A percentile compares a stretch with the other conserved stretches of the same genome.
phyloP scores from a whole-genome alignment of 1,140 invertebrate species.

The Andrena cerasifolii region DNA sequence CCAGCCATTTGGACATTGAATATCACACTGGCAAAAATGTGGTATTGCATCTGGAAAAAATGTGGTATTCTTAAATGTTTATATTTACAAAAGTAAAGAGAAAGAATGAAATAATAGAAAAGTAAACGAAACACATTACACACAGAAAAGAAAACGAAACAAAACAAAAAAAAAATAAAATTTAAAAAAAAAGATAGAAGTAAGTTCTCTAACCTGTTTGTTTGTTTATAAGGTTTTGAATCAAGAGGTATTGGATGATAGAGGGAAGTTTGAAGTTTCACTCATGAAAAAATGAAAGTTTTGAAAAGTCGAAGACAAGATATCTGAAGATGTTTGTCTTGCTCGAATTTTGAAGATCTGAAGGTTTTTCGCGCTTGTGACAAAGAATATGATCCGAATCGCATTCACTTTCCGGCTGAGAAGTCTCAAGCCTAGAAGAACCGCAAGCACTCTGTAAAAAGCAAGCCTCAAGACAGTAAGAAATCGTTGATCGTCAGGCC shows the following conservation, averaged over 20 bases:
- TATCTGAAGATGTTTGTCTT: conserved; percentile 79
- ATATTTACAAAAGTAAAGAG: conserved; percentile 47
- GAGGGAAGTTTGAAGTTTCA: conserved; percentile 83
- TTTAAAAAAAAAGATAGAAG: conserved; percentile 70
- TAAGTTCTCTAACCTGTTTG: conserved; percentile 82
- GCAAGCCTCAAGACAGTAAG: conserved; percentile 74
- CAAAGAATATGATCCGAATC: conserved; percentile 82
- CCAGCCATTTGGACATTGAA: conserved; percentile 57
- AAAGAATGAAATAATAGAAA: conserved; percentile 42
- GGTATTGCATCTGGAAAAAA: conserved; percentile 51
- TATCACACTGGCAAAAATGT: conserved; percentile 41
- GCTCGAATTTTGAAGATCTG: conserved; percentile 78
- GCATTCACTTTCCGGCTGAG: conserved; percentile 78
- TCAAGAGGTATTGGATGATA: conserved; percentile 84
- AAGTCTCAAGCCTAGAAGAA: conserved; percentile 81
- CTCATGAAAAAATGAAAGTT: conserved; percentile 81
- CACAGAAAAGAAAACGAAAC: conserved; percentile 58
- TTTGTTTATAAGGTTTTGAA: conserved; percentile 84
- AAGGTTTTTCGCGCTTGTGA: conserved; percentile 81
- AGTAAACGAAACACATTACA: conserved; percentile 45
- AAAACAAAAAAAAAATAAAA: conserved; percentile 65
- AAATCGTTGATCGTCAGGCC: conserved; percentile 72
- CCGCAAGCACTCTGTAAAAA: conserved; percentile 61
- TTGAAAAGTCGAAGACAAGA: conserved; percentile 80
- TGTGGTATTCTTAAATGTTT: conserved; percentile 65